Conservation (phyloP, 1,140 invertebrate genomes). For the Procambarus virginalis region DNA sequence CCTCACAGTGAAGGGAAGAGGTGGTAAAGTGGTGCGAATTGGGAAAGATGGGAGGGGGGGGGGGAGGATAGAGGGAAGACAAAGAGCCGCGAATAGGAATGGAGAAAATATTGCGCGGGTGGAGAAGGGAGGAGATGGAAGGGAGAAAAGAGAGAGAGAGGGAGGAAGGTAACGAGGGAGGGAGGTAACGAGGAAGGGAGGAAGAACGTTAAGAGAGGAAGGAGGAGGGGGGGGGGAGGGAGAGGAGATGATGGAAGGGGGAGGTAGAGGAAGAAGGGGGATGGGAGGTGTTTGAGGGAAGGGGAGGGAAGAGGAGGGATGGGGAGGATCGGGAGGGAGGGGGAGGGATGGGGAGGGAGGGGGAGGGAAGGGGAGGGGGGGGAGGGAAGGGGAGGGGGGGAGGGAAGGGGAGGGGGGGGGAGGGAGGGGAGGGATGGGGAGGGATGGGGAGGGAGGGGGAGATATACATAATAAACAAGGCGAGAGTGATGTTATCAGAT, state of each 20-base stretch:
- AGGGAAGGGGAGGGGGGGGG: background rate
- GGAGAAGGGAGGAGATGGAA: background rate
- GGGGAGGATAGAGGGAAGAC: no score
- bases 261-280: background rate
- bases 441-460: background rate
- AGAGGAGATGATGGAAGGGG: background rate
- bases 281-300: background rate
- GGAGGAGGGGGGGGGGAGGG: background rate
- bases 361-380: background rate
- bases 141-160: background rate
- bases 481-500: constrained; percentile 8
- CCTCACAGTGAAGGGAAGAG: no score
- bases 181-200: no score
- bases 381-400: background rate
- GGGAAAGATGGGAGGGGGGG: no score
- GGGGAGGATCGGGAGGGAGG: background rate
- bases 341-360: background rate
- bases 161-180: background rate
- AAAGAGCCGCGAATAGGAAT: no score
- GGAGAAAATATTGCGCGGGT: no score
- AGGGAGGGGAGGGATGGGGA: background rate
- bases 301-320: no score
- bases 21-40: no score
- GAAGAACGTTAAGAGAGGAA: no score
- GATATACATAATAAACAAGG: constrained; percentile 23